Evolutionary conservation across 2,888 invertebrate species (phyloP).

Genomic region (Ferrisia virgata): DNA sequence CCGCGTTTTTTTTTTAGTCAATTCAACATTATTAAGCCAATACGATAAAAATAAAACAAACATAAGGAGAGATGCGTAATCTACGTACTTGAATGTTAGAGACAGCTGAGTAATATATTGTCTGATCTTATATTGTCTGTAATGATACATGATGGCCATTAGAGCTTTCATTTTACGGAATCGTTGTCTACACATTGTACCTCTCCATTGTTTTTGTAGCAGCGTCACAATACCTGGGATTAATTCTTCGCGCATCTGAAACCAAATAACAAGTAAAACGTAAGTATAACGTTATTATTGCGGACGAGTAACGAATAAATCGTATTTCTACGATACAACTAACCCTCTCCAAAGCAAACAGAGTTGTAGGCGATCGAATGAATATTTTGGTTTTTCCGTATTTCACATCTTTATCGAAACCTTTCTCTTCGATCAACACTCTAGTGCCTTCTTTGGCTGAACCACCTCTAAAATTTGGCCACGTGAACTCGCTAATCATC

Average conservation of each 20-base stretch:
- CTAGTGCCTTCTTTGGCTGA: slow-evolving; percentile 77
- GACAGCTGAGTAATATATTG: slow-evolving; percentile 67
- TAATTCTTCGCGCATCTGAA: slow-evolving; percentile 71
- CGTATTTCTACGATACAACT: not conserved
- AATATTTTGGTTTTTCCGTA: slow-evolving; percentile 96
- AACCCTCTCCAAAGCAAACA: slow-evolving; percentile 81
- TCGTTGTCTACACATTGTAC: slow-evolving; percentile 70
- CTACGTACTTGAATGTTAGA: slow-evolving; percentile 60
- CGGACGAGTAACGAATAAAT: not conserved
- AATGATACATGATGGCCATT: slow-evolving; percentile 73
- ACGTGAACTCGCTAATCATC: slow-evolving; percentile 91
- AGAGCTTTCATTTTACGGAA: slow-evolving; percentile 86
- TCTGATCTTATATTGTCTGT: slow-evolving; percentile 73
- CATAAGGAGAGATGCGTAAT: not conserved
- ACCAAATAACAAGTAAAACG: slow-evolving; percentile 40
- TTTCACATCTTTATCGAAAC: slow-evolving; percentile 77
- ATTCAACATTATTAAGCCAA: too few species aligned
- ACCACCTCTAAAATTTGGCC: slow-evolving; percentile 89
- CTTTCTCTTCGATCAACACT: slow-evolving; percentile 77
- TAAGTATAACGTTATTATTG: not conserved
- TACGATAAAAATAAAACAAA: not conserved
- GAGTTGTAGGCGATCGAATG: slow-evolving; percentile 84
- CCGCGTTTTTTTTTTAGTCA: not conserved
- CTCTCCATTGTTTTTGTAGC: slow-evolving; percentile 94
- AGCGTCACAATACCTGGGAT: slow-evolving; percentile 89